Evolutionary conservation across 2,113 vertebrate genomes (phyloP).

Genomic region (Aspiorhynchus laticeps): DNA sequence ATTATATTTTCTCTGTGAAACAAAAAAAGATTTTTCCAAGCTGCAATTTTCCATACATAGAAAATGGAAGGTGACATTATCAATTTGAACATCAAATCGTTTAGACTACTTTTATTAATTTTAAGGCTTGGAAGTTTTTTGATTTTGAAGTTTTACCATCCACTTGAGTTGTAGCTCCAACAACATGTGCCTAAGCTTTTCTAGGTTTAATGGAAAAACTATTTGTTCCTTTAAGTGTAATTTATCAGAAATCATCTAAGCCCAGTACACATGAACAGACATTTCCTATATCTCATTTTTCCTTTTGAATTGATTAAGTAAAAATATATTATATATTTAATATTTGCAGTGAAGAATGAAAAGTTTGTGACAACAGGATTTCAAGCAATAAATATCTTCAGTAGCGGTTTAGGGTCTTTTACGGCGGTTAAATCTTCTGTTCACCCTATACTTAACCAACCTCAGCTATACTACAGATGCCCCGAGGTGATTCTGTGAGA

Average conservation of each 20-base stretch:
- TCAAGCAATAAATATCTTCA: slow-evolving; percentile 1
- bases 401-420: slow-evolving; percentile 19
- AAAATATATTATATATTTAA: not conserved
- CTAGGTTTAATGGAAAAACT: not conserved
- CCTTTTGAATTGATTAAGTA: not conserved
- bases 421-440: slow-evolving; percentile 7
- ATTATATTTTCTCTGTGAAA: not conserved
- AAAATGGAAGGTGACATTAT: not conserved
- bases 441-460: slow-evolving; percentile 31
- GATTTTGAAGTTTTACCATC: not conserved
- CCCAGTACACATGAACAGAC: not conserved
- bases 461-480: not conserved
- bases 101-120: not conserved
- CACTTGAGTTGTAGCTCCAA: not conserved
- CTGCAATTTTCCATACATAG: not conserved
- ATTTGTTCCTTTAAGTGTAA: not conserved
- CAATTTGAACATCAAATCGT: not conserved
- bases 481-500: slow-evolving; percentile 32
- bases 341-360: slow-evolving; percentile 1
- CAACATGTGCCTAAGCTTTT: not conserved
- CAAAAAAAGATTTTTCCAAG: not conserved
- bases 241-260: not conserved
- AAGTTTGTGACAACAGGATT: not conserved
- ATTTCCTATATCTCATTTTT: not conserved
- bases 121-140: not conserved